Evolutionary conservation across 1,140 invertebrate genomes (phyloP), one percentile per base, ranked within the genome.

Genomic region (Drosophila albomicans): DNA sequence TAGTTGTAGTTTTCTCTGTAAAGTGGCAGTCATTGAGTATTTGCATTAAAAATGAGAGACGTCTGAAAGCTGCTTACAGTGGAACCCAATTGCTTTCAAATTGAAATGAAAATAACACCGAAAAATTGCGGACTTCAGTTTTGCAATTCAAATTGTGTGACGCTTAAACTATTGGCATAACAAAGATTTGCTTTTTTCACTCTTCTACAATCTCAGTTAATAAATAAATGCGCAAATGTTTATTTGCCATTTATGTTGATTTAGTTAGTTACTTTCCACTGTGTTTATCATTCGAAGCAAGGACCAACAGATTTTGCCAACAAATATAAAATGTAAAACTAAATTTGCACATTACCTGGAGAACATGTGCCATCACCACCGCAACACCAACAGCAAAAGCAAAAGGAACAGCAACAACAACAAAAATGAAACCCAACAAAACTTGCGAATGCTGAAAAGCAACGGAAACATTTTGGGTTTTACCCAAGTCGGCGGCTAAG

Each of bases 301-400:
- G 54, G 63, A 74, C 41, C 57, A 57, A 67, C 64, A 70, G 72
- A 82, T 71, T 73, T 67, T 54, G 15, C 38, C 59, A 59, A 72
- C 72, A 81, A 90, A 89, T 89, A 90, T 90, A 81, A 90, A 86
- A 90, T 89, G 86, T 86, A 89, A 90, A 90, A 89, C 79, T 78
- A 86, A 90, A 89, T 89, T 90, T 89, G 76, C 79, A 91, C 86
- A 84, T 89, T 90, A 77, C 75, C 54, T 52, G 6, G 32, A 52
- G 64, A 68, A 79, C 63, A 70, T 65, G 72, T 76, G 79, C 72
- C 62, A 64, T 51, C 57, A 57, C 69, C 74, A 72, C 56, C 62
- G 66, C 56, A 15, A 35, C 54, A 65, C 58, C 38, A 46, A 61
- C 49, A 49, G 35, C 45, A 48, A 28, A 25, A 25, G 20, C 20